Percentiles rank a stretch among this genome's conserved stretches.
phyloP scores from a whole-genome alignment of 2,888 invertebrate species.

The Heliconius cydno region DNA sequence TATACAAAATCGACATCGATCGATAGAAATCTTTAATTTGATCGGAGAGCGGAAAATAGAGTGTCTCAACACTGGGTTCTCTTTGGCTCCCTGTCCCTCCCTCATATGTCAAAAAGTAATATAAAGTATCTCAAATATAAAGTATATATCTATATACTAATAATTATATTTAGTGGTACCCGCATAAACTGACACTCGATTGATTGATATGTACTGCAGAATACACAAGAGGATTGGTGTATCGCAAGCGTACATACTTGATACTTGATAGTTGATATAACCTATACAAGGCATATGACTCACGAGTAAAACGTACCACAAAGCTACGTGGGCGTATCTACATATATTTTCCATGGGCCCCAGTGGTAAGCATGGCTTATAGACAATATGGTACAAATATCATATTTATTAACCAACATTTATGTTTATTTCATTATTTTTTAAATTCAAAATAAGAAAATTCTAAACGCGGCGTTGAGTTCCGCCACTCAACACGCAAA shows the following conservation, averaged over 20 bases:
- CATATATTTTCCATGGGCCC: too few relatives aligned
- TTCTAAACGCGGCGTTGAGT: too few relatives aligned
- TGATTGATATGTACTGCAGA: slow-evolving; percentile 33
- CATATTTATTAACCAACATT: too few relatives aligned
- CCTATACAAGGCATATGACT: not conserved
- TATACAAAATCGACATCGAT: too few relatives aligned
- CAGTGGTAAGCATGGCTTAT: too few relatives aligned
- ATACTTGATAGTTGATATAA: not conserved
- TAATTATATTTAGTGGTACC: not conserved
- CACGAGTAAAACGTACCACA: not conserved
- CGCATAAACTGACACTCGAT: slow-evolving; percentile 32
- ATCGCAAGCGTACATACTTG: not conserved
- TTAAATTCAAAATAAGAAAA: too few relatives aligned
- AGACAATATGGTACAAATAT: too few relatives aligned
- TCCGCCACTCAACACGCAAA: too few relatives aligned
- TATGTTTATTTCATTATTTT: too few relatives aligned
- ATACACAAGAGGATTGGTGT: slow-evolving; percentile 9
- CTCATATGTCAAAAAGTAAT: not conserved
- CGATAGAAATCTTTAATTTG: too few relatives aligned
- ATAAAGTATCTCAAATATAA: not conserved
- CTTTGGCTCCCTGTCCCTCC: not conserved
- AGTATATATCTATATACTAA: not conserved
- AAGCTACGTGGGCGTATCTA: too few relatives aligned
- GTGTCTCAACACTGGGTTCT: not conserved
- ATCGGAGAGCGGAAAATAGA: not conserved